Conservation (phyloP, 2,113 vertebrate genomes). For the Myiozetetes cayanensis region DNA sequence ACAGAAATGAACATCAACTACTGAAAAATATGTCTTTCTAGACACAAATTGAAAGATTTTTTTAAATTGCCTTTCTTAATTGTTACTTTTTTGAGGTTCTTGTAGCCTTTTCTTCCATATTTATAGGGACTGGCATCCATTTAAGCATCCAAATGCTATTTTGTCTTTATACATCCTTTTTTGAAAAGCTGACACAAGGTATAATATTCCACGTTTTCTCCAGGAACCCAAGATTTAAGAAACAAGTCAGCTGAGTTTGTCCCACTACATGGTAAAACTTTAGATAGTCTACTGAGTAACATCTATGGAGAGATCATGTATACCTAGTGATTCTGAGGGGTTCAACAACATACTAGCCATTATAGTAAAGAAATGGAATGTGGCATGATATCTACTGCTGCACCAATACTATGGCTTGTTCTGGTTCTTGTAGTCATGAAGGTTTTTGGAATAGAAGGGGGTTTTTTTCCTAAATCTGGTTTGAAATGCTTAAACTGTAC, state of each 20-base stretch:
- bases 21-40: neutral
- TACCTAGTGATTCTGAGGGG: neutral
- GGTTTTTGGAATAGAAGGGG: neutral
- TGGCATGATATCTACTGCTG: neutral
- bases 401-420: neutral
- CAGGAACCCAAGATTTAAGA: neutral
- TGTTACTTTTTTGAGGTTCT: neutral
- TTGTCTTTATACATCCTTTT: neutral
- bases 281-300: neutral
- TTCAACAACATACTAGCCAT: neutral
- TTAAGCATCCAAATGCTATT: neutral
- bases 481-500: neutral
- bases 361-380: neutral
- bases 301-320: neutral
- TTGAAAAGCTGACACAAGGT: neutral
- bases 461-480: no score
- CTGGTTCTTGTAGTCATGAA: neutral
- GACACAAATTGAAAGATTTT: neutral
- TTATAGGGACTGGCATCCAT: neutral
- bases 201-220: neutral
- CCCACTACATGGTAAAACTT: neutral
- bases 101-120: neutral
- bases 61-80: neutral
- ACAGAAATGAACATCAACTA: neutral
- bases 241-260: neutral